These are phyloP conservation scores for Danaus chrysippus DNA, from an alignment of 2,888 invertebrate genomes.

Conservation along the genomic window DNA sequence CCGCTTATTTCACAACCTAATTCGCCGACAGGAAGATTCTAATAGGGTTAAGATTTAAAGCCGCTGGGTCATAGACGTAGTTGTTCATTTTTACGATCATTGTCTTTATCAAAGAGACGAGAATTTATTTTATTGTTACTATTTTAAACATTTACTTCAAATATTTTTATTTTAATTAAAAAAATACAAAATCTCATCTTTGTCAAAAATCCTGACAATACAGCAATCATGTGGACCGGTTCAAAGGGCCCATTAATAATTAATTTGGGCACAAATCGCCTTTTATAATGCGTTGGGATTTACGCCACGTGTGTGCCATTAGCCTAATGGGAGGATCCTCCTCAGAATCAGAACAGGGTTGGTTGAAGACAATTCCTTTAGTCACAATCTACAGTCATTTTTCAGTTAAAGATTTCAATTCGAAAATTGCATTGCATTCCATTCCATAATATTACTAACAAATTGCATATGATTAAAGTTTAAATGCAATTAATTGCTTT, in stretches of 20 bases:
- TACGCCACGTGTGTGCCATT: slow-evolving; percentile 74
- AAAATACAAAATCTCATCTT: slow-evolving; percentile 6
- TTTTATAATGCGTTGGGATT: slow-evolving; percentile 73
- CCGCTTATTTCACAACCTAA: slow-evolving; percentile 60
- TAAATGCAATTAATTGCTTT: too few relatives aligned
- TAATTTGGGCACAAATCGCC: slow-evolving; percentile 73
- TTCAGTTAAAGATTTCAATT: slow-evolving; percentile 18
- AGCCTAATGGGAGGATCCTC: slow-evolving; percentile 68
- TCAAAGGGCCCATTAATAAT: slow-evolving; percentile 73
- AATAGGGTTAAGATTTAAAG: slow-evolving; percentile 72
- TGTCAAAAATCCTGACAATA: slow-evolving; percentile 55
- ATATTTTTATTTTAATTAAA: background rate
- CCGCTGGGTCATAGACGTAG: slow-evolving; percentile 51
- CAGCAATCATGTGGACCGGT: slow-evolving; percentile 66
- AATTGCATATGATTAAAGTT: too few relatives aligned
- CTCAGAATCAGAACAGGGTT: slow-evolving; percentile 32
- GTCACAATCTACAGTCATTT: slow-evolving; percentile 17
- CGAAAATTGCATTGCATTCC: slow-evolving; percentile 4
- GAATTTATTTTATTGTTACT: too few relatives aligned
- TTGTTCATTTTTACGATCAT: slow-evolving; percentile 11
- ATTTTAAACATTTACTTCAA: too few relatives aligned
- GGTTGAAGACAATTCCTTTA: slow-evolving; percentile 11
- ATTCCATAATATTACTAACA: too few relatives aligned
- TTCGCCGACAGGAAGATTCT: slow-evolving; percentile 66
- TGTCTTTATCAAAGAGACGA: slow-evolving; percentile 14